These are phyloP conservation scores for Papilio demoleus DNA, from an alignment of 2,888 invertebrate species.

Conservation along the genomic window DNA sequence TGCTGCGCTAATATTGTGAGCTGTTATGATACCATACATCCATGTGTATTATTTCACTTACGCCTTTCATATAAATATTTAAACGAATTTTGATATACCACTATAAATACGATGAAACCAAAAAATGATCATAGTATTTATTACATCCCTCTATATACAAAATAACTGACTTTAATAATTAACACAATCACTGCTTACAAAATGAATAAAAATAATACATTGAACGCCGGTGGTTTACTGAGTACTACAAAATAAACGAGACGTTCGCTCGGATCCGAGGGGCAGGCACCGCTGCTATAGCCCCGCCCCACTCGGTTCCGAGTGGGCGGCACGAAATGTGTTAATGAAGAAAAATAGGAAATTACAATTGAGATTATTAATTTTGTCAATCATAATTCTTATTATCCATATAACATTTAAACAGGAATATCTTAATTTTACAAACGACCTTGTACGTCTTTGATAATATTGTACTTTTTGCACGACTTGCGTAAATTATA, in stretches of 20 bases:
- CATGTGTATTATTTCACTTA: slow-evolving; percentile 33
- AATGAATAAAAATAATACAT: too few relatives aligned
- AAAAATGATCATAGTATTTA: background rate
- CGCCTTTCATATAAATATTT: background rate
- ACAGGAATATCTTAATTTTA: background rate
- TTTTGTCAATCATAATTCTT: background rate
- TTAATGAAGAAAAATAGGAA: too few relatives aligned
- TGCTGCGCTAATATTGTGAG: slow-evolving; percentile 38
- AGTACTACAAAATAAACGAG: too few relatives aligned
- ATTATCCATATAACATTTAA: background rate
- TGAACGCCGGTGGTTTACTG: too few relatives aligned
- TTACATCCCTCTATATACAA: too few relatives aligned
- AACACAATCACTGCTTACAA: too few relatives aligned
- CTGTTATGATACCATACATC: slow-evolving; percentile 40
- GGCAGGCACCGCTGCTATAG: too few relatives aligned
- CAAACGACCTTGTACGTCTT: background rate
- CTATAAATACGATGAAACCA: background rate
- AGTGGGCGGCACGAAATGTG: too few relatives aligned
- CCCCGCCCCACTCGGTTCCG: too few relatives aligned
- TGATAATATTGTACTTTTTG: background rate
- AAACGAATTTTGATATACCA: background rate
- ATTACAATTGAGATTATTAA: too few relatives aligned
- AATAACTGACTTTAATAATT: too few relatives aligned
- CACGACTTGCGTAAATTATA: background rate
- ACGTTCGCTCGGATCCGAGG: too few relatives aligned